Evolutionary conservation across 2,113 vertebrate genomes (phyloP).

Genomic region (Orientallactaga bullata): DNA sequence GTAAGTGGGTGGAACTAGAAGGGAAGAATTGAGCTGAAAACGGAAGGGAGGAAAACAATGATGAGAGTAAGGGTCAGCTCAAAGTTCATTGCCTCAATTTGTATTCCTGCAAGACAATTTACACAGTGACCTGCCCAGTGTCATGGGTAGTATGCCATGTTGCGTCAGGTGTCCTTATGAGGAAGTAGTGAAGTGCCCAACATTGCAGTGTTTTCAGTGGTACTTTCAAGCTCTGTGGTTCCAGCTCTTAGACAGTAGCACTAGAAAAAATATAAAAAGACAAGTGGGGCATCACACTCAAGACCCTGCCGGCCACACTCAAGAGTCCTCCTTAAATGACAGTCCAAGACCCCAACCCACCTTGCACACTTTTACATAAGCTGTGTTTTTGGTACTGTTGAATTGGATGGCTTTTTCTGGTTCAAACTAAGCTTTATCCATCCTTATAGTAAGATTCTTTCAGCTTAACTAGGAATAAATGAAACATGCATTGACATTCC

Average conservation of each 20-base stretch:
- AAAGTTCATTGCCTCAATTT: neutral
- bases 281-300: constrained; percentile 28
- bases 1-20: constrained; percentile 34
- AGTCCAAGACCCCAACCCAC: neutral
- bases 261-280: constrained; percentile 61
- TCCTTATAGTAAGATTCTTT: neutral
- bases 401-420: neutral
- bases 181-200: constrained; percentile 28
- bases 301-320: neutral
- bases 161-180: constrained; percentile 39
- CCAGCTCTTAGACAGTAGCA: constrained; percentile 61
- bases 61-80: neutral
- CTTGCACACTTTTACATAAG: neutral
- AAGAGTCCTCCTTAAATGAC: neutral
- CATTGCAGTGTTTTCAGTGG: constrained; percentile 37
- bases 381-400: neutral
- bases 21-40: neutral
- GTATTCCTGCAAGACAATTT: neutral
- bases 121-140: neutral
- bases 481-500: neutral
- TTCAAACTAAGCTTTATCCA: neutral
- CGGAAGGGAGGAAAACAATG: neutral
- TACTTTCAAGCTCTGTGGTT: constrained; percentile 62
- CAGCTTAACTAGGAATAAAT: neutral
- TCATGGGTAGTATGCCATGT: neutral